Evolutionary conservation across 2,797 vertebrate genomes (phyloP), one percentile per base, ranked within the genome.

Genomic region (Microctenopoma stevenorrisi): DNA sequence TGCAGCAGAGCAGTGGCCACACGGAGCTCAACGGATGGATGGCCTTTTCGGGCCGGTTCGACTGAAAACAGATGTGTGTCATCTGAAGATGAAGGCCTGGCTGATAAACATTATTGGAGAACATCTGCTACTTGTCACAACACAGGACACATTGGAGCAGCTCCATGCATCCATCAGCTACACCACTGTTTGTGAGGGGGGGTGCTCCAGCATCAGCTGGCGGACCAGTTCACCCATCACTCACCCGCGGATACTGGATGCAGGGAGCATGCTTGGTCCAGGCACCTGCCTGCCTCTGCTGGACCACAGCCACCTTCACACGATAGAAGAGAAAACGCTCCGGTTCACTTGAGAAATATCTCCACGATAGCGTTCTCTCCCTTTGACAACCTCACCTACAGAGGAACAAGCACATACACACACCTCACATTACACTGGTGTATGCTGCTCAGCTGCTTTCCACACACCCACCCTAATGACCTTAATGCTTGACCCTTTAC

Each of bases 71-170:
- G 93, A 93, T 94, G 94, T 91, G 91, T 91, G 91, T 90, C 92
- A 87, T 94, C 92, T 61, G 74, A 88, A 86, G 92, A 92, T 91
- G 92, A 93, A 93, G 93, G 93, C 83, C 78, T 8, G 76, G 78
- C 87, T 83, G 89, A 94, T 94, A 94, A 94, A 95, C 94, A 94
- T 94, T 94, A 94, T 95, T 93, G 91, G 88, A 92, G 92, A 94
- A 95, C 94, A 95, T 94, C 94, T 94, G 94, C 94, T 92, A 89
- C 92, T 88, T 94, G 93, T 94, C 94, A 94, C 93, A 93, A 93
- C 92, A 91, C 73, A 8, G 82, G 79, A 77, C 68, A 54, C 86
- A 83, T 73, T 25, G 56, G 67, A 68, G 85, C 66, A 44, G 72
- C 76, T 28, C 72, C 46, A 10, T 10, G 83, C 84, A 95, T 95